Conservation (phyloP, 2,113 vertebrate species). For the Notothenia rossii region DNA sequence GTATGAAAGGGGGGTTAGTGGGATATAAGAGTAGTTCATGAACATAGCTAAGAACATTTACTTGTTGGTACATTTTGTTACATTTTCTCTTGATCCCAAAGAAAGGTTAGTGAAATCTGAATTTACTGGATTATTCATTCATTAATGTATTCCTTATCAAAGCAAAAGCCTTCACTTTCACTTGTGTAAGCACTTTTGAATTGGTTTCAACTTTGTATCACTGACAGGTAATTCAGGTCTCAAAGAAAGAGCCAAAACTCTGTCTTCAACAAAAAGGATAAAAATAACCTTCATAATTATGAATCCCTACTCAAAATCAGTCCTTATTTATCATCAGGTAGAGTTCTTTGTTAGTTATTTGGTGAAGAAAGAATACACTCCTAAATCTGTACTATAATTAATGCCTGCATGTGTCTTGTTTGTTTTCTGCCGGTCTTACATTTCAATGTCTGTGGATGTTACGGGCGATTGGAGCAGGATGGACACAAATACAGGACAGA, state of each 20-base stretch:
- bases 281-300: background rate
- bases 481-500: too few relatives aligned
- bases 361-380: background rate
- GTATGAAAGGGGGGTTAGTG: background rate
- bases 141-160: background rate
- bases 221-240: background rate
- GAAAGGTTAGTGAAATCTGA: too few relatives aligned
- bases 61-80: too few relatives aligned
- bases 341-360: background rate
- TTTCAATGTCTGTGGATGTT: too few relatives aligned
- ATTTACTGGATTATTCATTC: too few relatives aligned
- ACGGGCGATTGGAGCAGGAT: too few relatives aligned
- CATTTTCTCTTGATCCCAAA: too few relatives aligned
- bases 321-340: background rate
- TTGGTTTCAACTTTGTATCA: background rate
- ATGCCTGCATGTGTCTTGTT: too few relatives aligned
- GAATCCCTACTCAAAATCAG: background rate
- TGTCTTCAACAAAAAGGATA: too few relatives aligned
- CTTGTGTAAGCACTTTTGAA: background rate
- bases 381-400: background rate
- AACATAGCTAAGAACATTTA: too few relatives aligned
- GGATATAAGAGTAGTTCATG: constrained; percentile 19
- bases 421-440: too few relatives aligned
- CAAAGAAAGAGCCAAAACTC: too few relatives aligned
- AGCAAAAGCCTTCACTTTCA: background rate